Conservation (phyloP, 2,888 invertebrate genomes). For the Teleogryllus oceanicus region DNA sequence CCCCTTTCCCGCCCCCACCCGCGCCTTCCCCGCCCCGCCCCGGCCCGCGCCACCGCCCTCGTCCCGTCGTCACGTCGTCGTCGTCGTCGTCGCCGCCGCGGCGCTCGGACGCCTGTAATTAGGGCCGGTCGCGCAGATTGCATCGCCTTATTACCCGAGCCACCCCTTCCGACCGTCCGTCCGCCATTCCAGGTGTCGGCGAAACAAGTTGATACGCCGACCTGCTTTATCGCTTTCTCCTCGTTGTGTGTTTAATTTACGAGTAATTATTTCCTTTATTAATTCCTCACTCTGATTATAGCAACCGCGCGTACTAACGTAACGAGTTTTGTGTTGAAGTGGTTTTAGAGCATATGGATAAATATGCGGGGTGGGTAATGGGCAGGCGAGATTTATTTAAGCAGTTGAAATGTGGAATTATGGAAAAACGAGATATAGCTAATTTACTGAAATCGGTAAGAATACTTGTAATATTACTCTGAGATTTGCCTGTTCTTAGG, state of each 20-base stretch:
- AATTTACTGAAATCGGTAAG: too few relatives aligned
- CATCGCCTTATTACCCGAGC: not conserved
- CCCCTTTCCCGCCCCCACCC: not conserved
- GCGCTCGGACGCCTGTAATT: not conserved
- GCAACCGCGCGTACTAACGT: not conserved
- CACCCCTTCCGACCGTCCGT: not conserved
- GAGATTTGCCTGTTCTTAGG: too few relatives aligned
- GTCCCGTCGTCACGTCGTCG: not conserved
- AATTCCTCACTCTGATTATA: not conserved
- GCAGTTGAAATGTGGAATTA: too few relatives aligned
- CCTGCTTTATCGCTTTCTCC: slow-evolving; percentile 6
- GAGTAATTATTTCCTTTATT: not conserved
- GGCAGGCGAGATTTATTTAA: too few relatives aligned
- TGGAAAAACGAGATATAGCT: too few relatives aligned
- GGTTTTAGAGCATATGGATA: not conserved
- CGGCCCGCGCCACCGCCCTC: not conserved
- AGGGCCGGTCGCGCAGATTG: not conserved
- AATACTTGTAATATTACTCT: too few relatives aligned
- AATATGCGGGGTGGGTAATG: too few relatives aligned
- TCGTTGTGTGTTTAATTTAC: slow-evolving; percentile 9
- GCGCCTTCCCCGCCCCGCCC: not conserved
- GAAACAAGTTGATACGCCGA: not conserved
- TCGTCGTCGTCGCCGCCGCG: too few relatives aligned
- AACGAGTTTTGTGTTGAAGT: slow-evolving; percentile 1
- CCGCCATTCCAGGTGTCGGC: slow-evolving; percentile 9